A percentile compares a stretch with the other conserved stretches of the same genome.
These are phyloP conservation scores for Oscheius sp. DNA, from an alignment of 2,888 invertebrate species.

Conservation along the genomic window DNA sequence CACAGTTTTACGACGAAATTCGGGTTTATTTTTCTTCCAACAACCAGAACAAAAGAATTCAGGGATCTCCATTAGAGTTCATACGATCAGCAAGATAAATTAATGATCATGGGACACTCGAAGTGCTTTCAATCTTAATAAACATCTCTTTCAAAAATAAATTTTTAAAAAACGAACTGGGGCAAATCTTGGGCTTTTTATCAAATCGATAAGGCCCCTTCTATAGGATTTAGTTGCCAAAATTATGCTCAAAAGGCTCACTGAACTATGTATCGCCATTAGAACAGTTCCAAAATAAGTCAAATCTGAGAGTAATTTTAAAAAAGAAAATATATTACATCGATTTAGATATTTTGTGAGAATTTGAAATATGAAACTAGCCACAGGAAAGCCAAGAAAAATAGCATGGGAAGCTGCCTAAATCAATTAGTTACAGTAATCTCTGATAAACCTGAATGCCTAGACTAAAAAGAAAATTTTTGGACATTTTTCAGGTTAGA, in stretches of 20 bases:
- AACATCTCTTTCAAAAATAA: too few relatives aligned
- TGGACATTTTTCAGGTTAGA: neutral
- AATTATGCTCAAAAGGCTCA: neutral
- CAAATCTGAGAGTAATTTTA: neutral
- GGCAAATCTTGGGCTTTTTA: too few relatives aligned
- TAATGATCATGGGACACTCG: too few relatives aligned
- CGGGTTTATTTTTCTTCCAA: too few relatives aligned
- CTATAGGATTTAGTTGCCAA: neutral
- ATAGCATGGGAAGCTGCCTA: neutral
- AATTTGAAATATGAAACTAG: neutral
- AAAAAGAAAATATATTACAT: neutral
- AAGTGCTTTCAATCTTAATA: too few relatives aligned
- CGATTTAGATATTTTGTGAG: neutral
- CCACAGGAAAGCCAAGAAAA: neutral
- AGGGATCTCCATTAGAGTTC: too few relatives aligned
- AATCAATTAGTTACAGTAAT: neutral
- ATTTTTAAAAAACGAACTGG: too few relatives aligned
- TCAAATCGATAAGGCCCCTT: neutral
- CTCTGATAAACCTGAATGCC: neutral
- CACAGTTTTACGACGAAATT: neutral
- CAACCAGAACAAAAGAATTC: too few relatives aligned
- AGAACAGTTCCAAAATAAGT: neutral
- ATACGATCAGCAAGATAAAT: too few relatives aligned
- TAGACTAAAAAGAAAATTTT: neutral
- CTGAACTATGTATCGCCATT: neutral